phyloP scores from a whole-genome alignment of 2,113 vertebrate genomes.

The Thunnus maccoyii region DNA sequence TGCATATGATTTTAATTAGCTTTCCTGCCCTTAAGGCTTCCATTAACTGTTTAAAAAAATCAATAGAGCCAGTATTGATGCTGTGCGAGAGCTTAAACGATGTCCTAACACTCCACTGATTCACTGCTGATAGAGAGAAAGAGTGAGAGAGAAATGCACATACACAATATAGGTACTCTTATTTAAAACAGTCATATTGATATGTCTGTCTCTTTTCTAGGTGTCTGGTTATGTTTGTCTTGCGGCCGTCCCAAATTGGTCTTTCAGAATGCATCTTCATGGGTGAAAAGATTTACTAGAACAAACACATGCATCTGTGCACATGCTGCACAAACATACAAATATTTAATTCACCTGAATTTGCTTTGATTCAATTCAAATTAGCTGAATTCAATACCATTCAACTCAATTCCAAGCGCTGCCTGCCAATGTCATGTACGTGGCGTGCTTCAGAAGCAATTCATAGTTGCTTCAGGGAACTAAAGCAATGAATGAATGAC shows the following conservation, averaged over 20 bases:
- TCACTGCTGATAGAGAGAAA: constrained; percentile 72
- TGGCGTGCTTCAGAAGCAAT: constrained; percentile 19
- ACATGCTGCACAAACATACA: constrained; percentile 18
- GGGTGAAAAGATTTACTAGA: constrained; percentile 4
- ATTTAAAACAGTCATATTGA: constrained; percentile 68
- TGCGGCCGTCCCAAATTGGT: constrained; percentile 21
- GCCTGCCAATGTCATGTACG: neutral
- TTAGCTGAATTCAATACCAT: constrained; percentile 20
- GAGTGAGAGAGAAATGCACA: constrained; percentile 38
- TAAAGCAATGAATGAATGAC: constrained; percentile 41
- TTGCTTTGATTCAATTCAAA: constrained; percentile 33
- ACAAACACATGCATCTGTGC: neutral
- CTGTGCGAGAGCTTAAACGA: constrained; percentile 76
- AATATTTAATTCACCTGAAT: constrained; percentile 37
- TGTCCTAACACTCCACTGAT: constrained; percentile 77
- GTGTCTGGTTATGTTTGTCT: constrained; percentile 50
- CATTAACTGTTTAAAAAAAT: constrained; percentile 85
- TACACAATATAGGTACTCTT: constrained; percentile 49
- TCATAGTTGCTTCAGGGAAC: constrained; percentile 20
- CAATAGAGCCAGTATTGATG: constrained; percentile 81
- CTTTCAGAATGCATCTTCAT: constrained; percentile 20
- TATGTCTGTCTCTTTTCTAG: constrained; percentile 19
- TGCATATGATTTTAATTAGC: constrained; percentile 87
- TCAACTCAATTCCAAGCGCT: constrained; percentile 11
- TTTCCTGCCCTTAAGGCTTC: constrained; percentile 84